Conservation (phyloP, 1,140 invertebrate species). For the Cotesia typhae region DNA sequence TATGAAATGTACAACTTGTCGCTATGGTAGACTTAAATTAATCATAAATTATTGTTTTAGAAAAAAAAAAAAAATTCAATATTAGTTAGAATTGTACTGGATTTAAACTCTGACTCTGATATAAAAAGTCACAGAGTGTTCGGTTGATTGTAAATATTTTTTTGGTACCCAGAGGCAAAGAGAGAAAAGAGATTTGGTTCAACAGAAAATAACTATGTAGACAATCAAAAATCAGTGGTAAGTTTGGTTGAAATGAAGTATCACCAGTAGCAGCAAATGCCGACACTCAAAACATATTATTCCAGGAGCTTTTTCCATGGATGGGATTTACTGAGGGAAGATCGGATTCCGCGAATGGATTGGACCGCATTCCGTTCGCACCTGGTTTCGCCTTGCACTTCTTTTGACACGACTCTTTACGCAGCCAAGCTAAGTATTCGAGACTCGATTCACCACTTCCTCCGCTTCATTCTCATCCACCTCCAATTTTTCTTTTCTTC, state of each 20-base stretch:
- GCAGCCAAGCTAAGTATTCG: constrained; percentile 14
- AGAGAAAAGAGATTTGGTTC: not conserved
- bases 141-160: no score
- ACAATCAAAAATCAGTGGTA: constrained; percentile 21
- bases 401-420: constrained; percentile 39
- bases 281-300: constrained; percentile 46
- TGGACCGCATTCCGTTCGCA: constrained; percentile 65
- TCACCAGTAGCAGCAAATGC: not conserved
- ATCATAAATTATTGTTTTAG: no score
- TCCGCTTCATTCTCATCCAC: not conserved
- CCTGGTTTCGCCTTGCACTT: constrained; percentile 58
- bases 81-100: no score
- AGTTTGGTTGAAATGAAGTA: not conserved
- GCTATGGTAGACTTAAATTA: constrained; percentile 38
- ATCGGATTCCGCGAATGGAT: constrained; percentile 63
- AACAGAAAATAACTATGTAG: not conserved
- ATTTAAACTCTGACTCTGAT: no score
- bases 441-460: not conserved
- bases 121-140: no score
- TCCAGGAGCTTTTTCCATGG: constrained; percentile 58
- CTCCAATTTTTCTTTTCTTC: no score
- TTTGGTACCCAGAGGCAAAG: no score
- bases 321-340: constrained; percentile 57
- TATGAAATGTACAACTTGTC: constrained; percentile 31
- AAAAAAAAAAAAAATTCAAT: no score